Evolutionary conservation across 2,888 invertebrate species (phyloP), one percentile per base, ranked within the genome.

Genomic region (Xanthia icteritia): DNA sequence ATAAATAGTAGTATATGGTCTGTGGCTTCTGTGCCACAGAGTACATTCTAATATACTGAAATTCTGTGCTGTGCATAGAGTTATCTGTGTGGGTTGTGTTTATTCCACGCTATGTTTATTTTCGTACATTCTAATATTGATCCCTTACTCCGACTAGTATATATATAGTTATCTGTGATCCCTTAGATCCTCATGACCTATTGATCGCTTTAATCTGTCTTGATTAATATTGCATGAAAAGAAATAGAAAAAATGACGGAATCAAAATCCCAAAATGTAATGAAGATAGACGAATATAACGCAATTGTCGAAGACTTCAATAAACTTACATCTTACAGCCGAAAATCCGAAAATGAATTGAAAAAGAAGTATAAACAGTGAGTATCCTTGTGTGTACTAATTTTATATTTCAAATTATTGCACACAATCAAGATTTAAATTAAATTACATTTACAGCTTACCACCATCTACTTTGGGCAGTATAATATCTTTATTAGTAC

Each of bases 401-500:
- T 69, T 78, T 79, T 70, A 54, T 17, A 36, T 68, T 67, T 73
- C 4, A 17, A 39, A 60, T 17, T 27, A 48, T 45, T 60, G 11
- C 8, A 54, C 23, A 15, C 11, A 23, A 15, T 42, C n/a, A 42
- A 51, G 3, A 42, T 79, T n/a, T 31, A 1, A 31, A 5, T 71
- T 15, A 36, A 23, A 51, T 63, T 71, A 67, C 9, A 31, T 27
- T 91, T 91, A 81, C 88, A 98, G 98, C 65, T 92, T 98, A 73
- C 96, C 97, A 68, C 91, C 96, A 65, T 93, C 97, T 72, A 97
- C 98, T 0, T 89, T 98, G 58, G 97, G 97, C 73, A 98, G 98
- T 91, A 98, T 98, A 86, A 92, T 98, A 77, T 97, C 97, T 45
- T 95, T 97, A 65, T 97, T 98, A 88, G 97, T 97, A 66, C 97